Percentiles rank a stretch among this genome's conserved stretches.
Evolutionary conservation across 2,888 invertebrate species (phyloP).

Genomic region (Phaedon cochleariae): DNA sequence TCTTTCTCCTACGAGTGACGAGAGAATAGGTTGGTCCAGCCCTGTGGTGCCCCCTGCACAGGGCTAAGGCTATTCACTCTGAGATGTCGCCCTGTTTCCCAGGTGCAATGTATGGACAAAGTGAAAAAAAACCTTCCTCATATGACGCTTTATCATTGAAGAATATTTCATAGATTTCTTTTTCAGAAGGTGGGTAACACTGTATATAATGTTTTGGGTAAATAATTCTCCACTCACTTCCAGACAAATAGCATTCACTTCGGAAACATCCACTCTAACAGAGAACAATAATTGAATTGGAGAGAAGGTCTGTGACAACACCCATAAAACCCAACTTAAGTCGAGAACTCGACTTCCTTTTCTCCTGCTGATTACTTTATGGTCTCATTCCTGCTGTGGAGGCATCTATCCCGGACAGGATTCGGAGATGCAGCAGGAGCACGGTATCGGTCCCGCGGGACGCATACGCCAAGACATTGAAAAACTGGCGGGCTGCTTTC

Average conservation of each 20-base stretch:
- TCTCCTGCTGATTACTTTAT: conserved; percentile 7
- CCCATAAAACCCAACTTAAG: neutral
- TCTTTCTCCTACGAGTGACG: too few species aligned
- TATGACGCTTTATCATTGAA: too few species aligned
- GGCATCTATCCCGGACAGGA: conserved; percentile 36
- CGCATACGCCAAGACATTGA: conserved; percentile 58
- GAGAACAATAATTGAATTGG: neutral
- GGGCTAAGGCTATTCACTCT: too few species aligned
- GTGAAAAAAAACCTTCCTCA: too few species aligned
- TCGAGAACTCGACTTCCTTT: neutral
- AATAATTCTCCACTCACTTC: too few species aligned
- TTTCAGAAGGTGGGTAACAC: too few species aligned
- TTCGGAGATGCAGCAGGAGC: conserved; percentile 57
- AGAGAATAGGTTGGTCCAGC: too few species aligned
- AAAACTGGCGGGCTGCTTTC: conserved; percentile 58
- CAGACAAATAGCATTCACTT: neutral
- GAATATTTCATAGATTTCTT: too few species aligned
- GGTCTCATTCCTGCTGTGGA: conserved; percentile 2
- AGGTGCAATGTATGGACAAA: too few species aligned
- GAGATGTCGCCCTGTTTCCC: too few species aligned
- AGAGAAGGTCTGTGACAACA: conserved; percentile 20
- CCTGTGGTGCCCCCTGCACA: too few species aligned
- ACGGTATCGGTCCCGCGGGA: conserved; percentile 55
- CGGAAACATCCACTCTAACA: neutral
- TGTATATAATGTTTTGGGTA: too few species aligned